Conservation (phyloP, 1,140 invertebrate species). For the Zaprionus ornatus region DNA sequence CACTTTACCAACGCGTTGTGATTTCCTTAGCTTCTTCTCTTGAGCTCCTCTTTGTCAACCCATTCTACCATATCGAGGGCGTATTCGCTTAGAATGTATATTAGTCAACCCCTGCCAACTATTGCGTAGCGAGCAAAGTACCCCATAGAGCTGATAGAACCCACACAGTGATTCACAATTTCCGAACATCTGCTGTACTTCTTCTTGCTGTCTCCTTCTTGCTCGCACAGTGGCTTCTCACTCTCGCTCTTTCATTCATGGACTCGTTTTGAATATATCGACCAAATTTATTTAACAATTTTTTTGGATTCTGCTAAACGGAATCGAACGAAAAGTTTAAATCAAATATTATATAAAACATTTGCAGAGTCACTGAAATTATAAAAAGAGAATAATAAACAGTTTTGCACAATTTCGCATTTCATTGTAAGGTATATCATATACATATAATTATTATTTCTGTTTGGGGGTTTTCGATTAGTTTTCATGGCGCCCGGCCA, state of each 20-base stretch:
- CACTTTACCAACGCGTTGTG: no score
- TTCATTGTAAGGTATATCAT: neutral
- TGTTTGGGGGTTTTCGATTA: constrained; percentile 1
- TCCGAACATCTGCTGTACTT: no score
- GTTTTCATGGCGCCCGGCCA: constrained; percentile 59
- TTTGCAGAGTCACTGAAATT: neutral
- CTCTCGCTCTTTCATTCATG: neutral
- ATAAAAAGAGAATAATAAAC: neutral
- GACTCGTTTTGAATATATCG: neutral
- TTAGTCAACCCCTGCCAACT: no score
- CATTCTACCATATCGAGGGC: no score
- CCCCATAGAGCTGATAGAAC: no score
- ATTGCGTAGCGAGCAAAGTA: no score
- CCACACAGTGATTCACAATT: no score
- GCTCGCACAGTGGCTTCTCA: neutral
- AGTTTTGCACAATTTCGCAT: neutral
- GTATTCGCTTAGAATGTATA: no score
- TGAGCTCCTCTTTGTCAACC: no score
- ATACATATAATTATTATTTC: constrained; percentile 21
- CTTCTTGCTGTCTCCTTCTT: neutral
- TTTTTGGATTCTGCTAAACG: neutral
- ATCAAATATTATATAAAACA: neutral
- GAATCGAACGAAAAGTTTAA: neutral
- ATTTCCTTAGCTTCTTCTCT: no score
- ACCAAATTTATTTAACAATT: constrained; percentile 1